A percentile compares a stretch with the other conserved stretches of the same genome.
phyloP scores from a whole-genome alignment of 2,113 vertebrate species.

The Hypocryptadius cinnamomeus region DNA sequence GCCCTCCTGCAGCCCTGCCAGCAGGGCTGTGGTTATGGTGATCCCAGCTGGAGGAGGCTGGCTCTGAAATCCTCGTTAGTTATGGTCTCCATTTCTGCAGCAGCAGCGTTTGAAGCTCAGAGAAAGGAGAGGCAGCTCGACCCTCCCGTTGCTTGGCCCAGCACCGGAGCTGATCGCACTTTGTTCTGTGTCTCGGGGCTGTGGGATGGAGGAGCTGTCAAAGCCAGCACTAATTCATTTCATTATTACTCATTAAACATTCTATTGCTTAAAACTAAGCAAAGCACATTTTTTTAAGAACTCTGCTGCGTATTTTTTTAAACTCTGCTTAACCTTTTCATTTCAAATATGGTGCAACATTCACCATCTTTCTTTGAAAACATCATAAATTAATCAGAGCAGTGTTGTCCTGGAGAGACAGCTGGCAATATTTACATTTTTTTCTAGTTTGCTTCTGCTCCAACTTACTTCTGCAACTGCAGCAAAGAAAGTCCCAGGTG shows the following conservation, averaged over 20 bases:
- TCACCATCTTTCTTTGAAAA: conserved; percentile 20
- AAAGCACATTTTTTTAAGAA: neutral
- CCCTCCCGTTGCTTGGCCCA: neutral
- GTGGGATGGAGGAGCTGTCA: neutral
- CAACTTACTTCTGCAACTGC: conserved; percentile 14
- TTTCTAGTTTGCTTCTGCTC: conserved; percentile 13
- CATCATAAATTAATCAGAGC: conserved; percentile 53
- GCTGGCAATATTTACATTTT: conserved; percentile 35
- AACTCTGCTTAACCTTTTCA: conserved; percentile 41
- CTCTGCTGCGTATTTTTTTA: neutral
- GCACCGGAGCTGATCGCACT: neutral
- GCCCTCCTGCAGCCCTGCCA: neutral
- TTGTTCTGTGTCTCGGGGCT: neutral
- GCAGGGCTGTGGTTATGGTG: neutral
- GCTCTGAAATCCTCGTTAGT: neutral
- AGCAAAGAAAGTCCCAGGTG: conserved; percentile 43
- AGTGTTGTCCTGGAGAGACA: neutral
- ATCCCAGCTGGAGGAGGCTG: conserved; percentile 11
- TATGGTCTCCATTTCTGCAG: neutral
- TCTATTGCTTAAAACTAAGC: neutral
- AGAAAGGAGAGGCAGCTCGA: neutral
- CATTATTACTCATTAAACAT: conserved; percentile 8
- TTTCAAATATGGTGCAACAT: conserved; percentile 14
- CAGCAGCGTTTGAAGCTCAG: neutral
- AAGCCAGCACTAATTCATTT: neutral